Evolutionary conservation across 2,888 invertebrate genomes (phyloP), one percentile per base, ranked within the genome.

Genomic region (Papilio elwesi): DNA sequence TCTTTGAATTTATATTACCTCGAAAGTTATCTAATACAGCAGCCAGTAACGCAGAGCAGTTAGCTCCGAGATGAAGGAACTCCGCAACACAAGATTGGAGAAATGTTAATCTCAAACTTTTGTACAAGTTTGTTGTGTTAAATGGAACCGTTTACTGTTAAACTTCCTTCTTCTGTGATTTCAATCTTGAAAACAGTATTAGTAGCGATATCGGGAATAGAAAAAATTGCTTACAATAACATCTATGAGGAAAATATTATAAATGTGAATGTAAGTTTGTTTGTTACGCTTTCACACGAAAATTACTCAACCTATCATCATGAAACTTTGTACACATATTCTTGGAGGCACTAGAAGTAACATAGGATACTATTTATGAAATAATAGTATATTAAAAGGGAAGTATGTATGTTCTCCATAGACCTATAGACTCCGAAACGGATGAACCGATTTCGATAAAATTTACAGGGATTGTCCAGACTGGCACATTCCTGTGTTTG

Each of bases 21-120:
- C n/a, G 2, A 38, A 38, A 59, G 57, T 59, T 8, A 59, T 3
- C 7, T 36, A 11, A 36, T 36, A n/a, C 6, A 38, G 38, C 13
- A 59, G n/a, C 36, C 13, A 57, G 38, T 13, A 59, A 59, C 38
- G 38, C 38, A 13, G n/a, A 59, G 36, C 57, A 57, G 7, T 59
- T 13, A 59, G 57, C 26, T 59, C 57, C 36, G n/a, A 59, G 57
- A 59, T 59, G 57, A 59, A 59, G 57, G 6, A 59, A 38, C 57
- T 57, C 26, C 55, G n/a, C 57, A n/a, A 55, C 55, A 10, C 57
- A 8, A 38, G 57, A 59, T 59, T 59, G 57, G 38, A 59, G 57
- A 59, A 59, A 59, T 38, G 57, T 59, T 59, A 59, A 59, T 59
- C 38, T 59, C 13, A 13, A 59, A 59, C 36, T 59, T 57, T 57